Conservation (phyloP, 2,888 invertebrate species). For the Polyploca ridens region DNA sequence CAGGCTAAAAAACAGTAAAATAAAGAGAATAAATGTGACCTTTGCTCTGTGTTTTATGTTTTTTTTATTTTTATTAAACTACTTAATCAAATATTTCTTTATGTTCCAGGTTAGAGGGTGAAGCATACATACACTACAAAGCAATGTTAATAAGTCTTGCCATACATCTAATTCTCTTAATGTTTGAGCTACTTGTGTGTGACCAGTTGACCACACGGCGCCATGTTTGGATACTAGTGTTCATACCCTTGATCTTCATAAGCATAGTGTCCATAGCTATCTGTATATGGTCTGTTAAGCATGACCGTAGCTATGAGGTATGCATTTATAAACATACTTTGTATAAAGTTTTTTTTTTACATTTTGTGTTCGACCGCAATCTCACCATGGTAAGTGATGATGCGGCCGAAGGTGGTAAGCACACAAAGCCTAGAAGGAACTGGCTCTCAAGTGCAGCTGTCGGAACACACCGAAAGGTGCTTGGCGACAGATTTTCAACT, state of each 20-base stretch:
- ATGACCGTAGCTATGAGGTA: conserved; percentile 98
- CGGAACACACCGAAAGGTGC: too few relatives aligned
- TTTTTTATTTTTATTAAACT: too few relatives aligned
- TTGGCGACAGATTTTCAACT: too few relatives aligned
- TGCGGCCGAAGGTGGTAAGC: too few relatives aligned
- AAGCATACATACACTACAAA: conserved; percentile 98
- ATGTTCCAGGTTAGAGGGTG: conserved; percentile 92
- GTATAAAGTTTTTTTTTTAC: too few relatives aligned
- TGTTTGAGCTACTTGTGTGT: conserved; percentile 98
- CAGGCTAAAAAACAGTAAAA: too few relatives aligned
- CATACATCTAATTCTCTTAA: conserved; percentile 95
- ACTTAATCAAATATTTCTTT: background rate
- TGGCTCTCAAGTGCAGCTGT: too few relatives aligned
- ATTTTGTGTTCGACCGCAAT: too few relatives aligned
- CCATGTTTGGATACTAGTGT: conserved; percentile 95
- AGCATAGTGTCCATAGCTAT: conserved; percentile 98
- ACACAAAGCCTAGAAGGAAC: too few relatives aligned
- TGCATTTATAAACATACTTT: conserved; percentile 38
- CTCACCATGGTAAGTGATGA: too few relatives aligned
- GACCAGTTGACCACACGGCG: conserved; percentile 95
- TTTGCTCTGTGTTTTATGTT: too few relatives aligned
- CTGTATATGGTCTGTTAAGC: conserved; percentile 99
- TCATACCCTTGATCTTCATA: conserved; percentile 98
- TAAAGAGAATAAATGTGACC: too few relatives aligned
- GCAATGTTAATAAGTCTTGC: conserved; percentile 98